Conservation (phyloP, 2,113 vertebrate genomes). For the Sus scrofa region DNA sequence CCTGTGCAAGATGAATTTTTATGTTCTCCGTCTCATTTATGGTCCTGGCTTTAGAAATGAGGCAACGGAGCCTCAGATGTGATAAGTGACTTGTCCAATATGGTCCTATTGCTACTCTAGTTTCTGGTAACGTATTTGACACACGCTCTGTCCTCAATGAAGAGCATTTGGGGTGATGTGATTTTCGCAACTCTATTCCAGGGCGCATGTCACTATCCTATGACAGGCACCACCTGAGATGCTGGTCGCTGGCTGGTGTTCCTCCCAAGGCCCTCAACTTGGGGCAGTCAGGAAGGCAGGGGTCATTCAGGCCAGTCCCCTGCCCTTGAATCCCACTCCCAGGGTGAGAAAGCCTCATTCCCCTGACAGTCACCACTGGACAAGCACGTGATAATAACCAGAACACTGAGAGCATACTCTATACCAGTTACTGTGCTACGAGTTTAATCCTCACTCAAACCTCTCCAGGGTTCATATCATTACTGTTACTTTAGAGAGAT, state of each 20-base stretch:
- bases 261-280: fast-evolving
- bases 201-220: not conserved
- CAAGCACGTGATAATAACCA: not conserved
- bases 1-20: not conserved
- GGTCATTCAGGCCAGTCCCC: not conserved
- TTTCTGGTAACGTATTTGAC: not conserved
- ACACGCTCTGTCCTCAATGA: not conserved
- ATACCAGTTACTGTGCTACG: too few relatives aligned
- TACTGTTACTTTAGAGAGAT: not conserved
- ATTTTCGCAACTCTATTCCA: not conserved
- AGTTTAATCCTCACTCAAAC: not conserved
- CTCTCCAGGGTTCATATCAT: not conserved
- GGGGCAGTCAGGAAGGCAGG: not conserved
- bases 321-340: not conserved
- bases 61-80: not conserved
- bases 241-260: not conserved
- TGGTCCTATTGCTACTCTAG: not conserved
- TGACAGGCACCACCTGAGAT: not conserved
- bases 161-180: not conserved
- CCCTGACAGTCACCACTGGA: not conserved
- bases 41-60: conserved; percentile 16
- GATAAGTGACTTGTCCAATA: not conserved
- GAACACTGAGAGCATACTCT: fast-evolving
- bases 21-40: not conserved
- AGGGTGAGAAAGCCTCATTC: not conserved